Conservation (phyloP, 2,797 vertebrate genomes). For the Pipistrellus kuhlii region DNA sequence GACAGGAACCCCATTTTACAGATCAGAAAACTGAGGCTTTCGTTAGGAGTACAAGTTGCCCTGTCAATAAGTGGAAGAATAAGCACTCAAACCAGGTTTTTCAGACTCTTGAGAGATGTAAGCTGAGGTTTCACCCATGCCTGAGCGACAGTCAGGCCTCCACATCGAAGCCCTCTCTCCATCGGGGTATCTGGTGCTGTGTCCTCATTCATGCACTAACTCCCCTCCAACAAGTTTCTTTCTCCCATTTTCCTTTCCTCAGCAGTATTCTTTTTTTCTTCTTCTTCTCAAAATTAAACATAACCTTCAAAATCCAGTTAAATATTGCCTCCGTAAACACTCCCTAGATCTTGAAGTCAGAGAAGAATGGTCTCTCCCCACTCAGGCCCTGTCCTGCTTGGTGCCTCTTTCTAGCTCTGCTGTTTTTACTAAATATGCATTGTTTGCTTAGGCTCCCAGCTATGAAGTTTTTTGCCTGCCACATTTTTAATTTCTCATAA, state of each 20-base stretch:
- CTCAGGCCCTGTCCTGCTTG: accelerated
- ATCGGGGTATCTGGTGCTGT: accelerated
- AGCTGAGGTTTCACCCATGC: accelerated
- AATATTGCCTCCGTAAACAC: not conserved
- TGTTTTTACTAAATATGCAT: accelerated
- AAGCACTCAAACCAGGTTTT: accelerated
- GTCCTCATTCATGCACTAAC: accelerated
- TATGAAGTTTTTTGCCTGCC: accelerated
- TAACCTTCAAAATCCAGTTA: not conserved
- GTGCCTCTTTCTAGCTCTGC: accelerated
- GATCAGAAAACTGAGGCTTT: not conserved
- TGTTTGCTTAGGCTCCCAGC: accelerated
- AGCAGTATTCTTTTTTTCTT: not conserved
- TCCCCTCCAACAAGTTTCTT: no score
- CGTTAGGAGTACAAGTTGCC: accelerated
- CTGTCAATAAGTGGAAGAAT: not conserved
- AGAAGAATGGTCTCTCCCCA: accelerated
- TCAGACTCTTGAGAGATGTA: accelerated
- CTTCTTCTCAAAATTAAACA: not conserved
- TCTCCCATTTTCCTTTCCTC: not conserved
- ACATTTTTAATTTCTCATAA: accelerated
- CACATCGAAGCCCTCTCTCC: accelerated
- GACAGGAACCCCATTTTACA: accelerated
- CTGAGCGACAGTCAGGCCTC: not conserved
- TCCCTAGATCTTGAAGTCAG: not conserved